Base-by-base conservation (phyloP, 2,113 vertebrate species). In the Zosterops borbonicus region DNA sequence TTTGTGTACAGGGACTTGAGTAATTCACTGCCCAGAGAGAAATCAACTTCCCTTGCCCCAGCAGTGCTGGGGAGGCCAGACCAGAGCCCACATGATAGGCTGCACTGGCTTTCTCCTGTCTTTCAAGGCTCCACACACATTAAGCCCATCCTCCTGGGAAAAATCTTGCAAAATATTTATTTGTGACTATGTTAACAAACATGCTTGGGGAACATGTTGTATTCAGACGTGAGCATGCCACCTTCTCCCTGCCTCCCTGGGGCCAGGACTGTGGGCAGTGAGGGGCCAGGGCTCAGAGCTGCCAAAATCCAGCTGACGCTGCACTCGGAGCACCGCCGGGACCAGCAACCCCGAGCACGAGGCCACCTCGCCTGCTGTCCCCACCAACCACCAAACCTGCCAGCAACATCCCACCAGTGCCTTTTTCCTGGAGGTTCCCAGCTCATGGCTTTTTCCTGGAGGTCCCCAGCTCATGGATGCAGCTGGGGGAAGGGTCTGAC, bases 181-280 rank as follows among this genome's bases (percentile, higher is more conserved):
- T 92, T 95, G 80, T 41, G 58, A 35, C 68, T 49, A 53, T 60
- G 52, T 71, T 84, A 65, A 87, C 81, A 92, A 95, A 95, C 87
- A 87, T 3, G 15, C 53, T 55, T 62, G 65, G 35, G 69, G 89
- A 87, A 95, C 56, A 60, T 6, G 56, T 63, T 89, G 91, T 94
- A 71, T 95, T 96, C 64, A 91, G 90, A 90, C 5, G 5, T 41
- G 87, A 83, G 56, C 37, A 6, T 69, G 59, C 17, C 83, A 88
- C 60, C 80, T 67, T 87, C 60, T 56, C 42, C 42, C 62, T 80
- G 80, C 71, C 59, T 84, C 84, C 60, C 69, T 11, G 4, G 62
- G 53, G 70, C 79, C 12, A 6, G 49, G 68, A 50, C 55, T 4
- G 3, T 60, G 68, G 83, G 79, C 8, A 5, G 31, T 5, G 44